Evolutionary conservation across 1,140 invertebrate genomes (phyloP), one percentile per base, ranked within the genome.

Genomic region (Anagrus nilaparvatae): DNA sequence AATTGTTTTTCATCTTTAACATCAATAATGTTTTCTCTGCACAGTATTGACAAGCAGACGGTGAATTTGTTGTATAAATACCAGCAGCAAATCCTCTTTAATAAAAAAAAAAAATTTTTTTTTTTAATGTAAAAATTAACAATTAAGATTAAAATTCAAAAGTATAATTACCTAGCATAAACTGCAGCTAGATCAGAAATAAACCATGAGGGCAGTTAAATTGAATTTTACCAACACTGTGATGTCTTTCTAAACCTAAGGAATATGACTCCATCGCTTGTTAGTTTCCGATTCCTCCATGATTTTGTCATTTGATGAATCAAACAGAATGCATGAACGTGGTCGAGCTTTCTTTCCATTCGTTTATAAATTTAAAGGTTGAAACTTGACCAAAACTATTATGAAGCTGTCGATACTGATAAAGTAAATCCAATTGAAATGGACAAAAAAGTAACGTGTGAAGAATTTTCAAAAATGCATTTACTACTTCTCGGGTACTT

Each of bases 191-290:
- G 61, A 59, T 90, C 78, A 2, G 86, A 73, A 47, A 90, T 75
- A 53, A 89, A 87, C 90, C 90, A 95, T 93, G 79, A 31, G 87
- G 84, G 31, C 82, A 81, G 60, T 95, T 95, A 62, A 93, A 94
- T 31, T 90, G 89, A 28, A 94, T 57, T 51, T 95, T 90, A 46
- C 85, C 81, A 18, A 94, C 89, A 9, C 80, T 80, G 60, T 88
- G 78, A 55, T 78, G 74, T 40, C 77, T 69, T 61, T 92, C 76
- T 28, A 95, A 68, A 5, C 90, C 89, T 31, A 93, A 67, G 72
- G 52, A 19, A 82, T 61, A 37, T 82, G 76, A 29, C 80, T 84
- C 79, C 82, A 86, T 41, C 82, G 69, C 52, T 82, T 81, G 44
- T 77, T 79, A 3, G 68, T 67, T 21, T 74, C 70, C 35, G 66